A percentile compares a stretch with the other conserved stretches of the same genome.
These are phyloP conservation scores for Margaritifera margaritifera DNA, from an alignment of 2,888 invertebrate species.

Conservation along the genomic window DNA sequence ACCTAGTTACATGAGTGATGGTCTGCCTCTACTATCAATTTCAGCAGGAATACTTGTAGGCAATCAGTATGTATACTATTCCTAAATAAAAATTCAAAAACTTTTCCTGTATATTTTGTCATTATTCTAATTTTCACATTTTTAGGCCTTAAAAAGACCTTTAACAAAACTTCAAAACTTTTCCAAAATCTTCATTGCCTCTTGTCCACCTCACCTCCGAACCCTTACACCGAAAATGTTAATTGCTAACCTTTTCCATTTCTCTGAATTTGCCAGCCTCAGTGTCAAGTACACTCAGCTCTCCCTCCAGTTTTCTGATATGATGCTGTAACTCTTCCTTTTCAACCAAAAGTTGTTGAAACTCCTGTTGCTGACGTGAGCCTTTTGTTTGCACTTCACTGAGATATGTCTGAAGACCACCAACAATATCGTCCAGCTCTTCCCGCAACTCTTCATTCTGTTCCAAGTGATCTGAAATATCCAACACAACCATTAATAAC, in stretches of 20 bases:
- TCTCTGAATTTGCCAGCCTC: slow-evolving; percentile 52
- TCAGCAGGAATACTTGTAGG: too few relatives aligned
- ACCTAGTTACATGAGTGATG: too few relatives aligned
- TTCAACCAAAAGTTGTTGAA: slow-evolving; percentile 58
- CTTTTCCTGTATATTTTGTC: too few relatives aligned
- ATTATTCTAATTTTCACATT: too few relatives aligned
- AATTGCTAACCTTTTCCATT: slow-evolving; percentile 49
- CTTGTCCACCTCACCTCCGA: too few relatives aligned
- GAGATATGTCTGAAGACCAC: slow-evolving; percentile 65
- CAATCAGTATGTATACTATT: too few relatives aligned
- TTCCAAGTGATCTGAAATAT: slow-evolving; percentile 52
- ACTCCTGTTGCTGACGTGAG: slow-evolving; percentile 57
- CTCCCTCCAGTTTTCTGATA: slow-evolving; percentile 55
- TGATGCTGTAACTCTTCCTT: slow-evolving; percentile 56
- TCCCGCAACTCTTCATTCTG: slow-evolving; percentile 59
- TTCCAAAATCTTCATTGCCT: too few relatives aligned
- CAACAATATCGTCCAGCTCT: slow-evolving; percentile 67
- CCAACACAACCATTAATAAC: background rate
- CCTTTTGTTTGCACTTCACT: slow-evolving; percentile 64
- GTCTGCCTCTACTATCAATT: too few relatives aligned
- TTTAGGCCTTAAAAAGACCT: too few relatives aligned
- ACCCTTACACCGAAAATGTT: background rate
- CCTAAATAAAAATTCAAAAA: too few relatives aligned
- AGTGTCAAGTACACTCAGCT: slow-evolving; percentile 54
- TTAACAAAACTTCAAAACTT: too few relatives aligned